phyloP scores from a whole-genome alignment of 2,113 vertebrate genomes.

The Periophthalmus modestus region DNA sequence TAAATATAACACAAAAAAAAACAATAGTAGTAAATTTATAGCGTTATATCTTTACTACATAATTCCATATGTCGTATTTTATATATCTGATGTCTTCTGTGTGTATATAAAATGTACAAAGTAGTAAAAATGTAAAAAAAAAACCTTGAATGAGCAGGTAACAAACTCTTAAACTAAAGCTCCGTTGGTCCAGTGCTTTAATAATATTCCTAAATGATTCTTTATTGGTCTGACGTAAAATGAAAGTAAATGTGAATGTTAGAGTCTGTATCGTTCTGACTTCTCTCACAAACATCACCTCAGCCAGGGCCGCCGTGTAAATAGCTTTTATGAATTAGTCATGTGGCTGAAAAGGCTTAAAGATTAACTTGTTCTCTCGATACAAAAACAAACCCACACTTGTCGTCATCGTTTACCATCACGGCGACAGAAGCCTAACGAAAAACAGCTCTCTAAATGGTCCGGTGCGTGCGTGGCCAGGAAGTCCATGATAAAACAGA shows the following conservation, averaged over 20 bases:
- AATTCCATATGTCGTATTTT: no score
- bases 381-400: not conserved
- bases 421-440: not conserved
- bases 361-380: constrained; percentile 2
- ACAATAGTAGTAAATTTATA: no score
- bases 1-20: no score
- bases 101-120: no score
- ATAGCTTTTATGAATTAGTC: not conserved
- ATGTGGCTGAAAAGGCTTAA: not conserved
- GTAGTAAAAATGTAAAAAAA: no score
- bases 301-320: not conserved
- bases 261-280: not conserved
- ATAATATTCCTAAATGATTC: not conserved
- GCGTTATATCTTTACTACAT: no score
- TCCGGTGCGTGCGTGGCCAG: not conserved
- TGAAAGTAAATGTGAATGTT: not conserved
- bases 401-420: not conserved
- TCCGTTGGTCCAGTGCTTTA: not conserved
- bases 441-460: not conserved
- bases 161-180: not conserved
- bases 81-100: no score
- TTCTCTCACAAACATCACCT: not conserved
- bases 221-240: not conserved
- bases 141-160: no score
- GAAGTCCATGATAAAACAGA: constrained; percentile 15